Conservation (phyloP, 2,113 vertebrate genomes). For the Spermophilus dauricus region DNA sequence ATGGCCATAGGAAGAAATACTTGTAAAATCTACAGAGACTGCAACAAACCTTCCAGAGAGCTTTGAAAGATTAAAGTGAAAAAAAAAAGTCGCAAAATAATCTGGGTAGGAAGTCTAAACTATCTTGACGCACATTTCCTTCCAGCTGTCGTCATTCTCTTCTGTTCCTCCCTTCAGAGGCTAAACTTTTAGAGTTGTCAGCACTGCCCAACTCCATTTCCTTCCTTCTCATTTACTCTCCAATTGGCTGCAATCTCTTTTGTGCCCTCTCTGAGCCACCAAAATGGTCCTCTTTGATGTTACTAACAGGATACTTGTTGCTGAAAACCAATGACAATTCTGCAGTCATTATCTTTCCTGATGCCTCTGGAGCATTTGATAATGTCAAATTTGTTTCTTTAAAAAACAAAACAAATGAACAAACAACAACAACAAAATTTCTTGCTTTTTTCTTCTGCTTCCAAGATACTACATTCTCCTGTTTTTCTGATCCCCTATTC, state of each 20-base stretch:
- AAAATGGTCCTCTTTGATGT: background rate
- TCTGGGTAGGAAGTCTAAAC: background rate
- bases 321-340: background rate
- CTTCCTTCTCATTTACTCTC: background rate
- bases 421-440: too few species aligned
- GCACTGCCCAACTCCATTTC: background rate
- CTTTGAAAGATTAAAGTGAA: background rate
- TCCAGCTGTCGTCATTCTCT: background rate
- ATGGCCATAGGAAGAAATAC: background rate
- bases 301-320: background rate
- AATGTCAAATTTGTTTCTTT: background rate
- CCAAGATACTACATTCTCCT: background rate
- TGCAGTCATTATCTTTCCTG: background rate
- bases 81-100: background rate
- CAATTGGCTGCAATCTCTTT: background rate
- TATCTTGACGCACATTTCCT: background rate
- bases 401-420: background rate
- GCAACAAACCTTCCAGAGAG: background rate
- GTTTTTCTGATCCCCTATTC: background rate
- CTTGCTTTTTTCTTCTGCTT: background rate
- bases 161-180: background rate
- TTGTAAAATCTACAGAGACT: background rate
- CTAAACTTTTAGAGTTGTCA: background rate
- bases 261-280: background rate
- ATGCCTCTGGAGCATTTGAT: background rate